A percentile compares a stretch with the other conserved stretches of the same genome.
Evolutionary conservation across 2,888 invertebrate species (phyloP).

Genomic region (Ametastegia equiseti): DNA sequence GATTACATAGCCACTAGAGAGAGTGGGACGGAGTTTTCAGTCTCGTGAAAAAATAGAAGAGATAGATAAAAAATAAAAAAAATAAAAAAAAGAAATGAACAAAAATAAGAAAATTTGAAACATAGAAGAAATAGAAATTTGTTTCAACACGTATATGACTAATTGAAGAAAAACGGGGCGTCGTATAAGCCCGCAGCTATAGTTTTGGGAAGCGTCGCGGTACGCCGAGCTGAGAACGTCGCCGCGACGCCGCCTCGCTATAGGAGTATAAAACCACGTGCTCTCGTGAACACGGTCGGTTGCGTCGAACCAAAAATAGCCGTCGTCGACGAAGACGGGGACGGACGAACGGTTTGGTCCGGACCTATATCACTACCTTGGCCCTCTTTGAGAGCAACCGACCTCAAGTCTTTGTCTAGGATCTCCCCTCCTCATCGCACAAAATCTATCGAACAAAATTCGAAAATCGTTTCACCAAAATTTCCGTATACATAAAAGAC

Average conservation of each 20-base stretch:
- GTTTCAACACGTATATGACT: background rate
- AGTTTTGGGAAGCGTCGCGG: background rate
- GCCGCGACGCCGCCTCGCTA: constrained; percentile 15
- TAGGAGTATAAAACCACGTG: constrained; percentile 16
- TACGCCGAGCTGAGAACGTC: constrained; percentile 8
- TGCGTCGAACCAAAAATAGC: constrained; percentile 43
- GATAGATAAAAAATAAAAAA: no score
- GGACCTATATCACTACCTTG: constrained; percentile 47
- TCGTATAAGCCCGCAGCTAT: background rate
- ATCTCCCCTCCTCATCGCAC: no score
- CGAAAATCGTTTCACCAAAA: no score
- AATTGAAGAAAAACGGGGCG: background rate
- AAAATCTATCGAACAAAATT: no score
- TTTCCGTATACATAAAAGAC: no score
- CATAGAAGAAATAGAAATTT: background rate
- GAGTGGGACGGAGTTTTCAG: no score
- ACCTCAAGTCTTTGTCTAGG: background rate
- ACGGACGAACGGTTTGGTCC: constrained; percentile 27
- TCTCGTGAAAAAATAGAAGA: no score
- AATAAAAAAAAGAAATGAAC: background rate
- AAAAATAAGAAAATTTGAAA: background rate
- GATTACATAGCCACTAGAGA: no score
- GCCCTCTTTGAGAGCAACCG: constrained; percentile 25
- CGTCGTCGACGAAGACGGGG: constrained; percentile 29
- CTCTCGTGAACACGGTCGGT: constrained; percentile 31